Conservation (phyloP, 2,113 vertebrate genomes). For the Chionomys nivalis region DNA sequence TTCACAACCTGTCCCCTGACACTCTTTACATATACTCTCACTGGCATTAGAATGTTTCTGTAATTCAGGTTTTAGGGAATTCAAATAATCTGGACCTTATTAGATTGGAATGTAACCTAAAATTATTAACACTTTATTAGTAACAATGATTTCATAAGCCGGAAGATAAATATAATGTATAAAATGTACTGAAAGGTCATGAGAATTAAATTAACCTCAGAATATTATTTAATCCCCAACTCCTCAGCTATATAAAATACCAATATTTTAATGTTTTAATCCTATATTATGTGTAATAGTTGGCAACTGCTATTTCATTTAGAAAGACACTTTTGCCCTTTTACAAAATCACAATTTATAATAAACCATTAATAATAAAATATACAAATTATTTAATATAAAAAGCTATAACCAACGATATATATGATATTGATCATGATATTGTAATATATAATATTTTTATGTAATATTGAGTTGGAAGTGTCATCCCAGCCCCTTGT, state of each 20-base stretch:
- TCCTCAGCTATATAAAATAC: background rate
- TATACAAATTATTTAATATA: background rate
- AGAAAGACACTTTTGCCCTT: background rate
- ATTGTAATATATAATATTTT: background rate
- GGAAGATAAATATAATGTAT: conserved; percentile 18
- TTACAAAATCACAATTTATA: background rate
- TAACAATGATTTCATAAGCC: conserved; percentile 34
- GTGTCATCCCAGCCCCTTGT: too few relatives aligned
- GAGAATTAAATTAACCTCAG: conserved; percentile 55
- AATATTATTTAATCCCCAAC: background rate
- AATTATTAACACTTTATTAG: conserved; percentile 56
- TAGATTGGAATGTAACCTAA: conserved; percentile 30
- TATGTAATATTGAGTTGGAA: too few relatives aligned
- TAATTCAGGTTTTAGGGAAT: conserved; percentile 4
- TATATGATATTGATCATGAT: background rate
- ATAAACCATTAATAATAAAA: background rate
- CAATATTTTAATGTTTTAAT: background rate
- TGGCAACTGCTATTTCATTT: background rate
- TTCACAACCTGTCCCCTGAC: background rate
- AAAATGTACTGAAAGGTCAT: conserved; percentile 15
- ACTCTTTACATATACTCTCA: background rate
- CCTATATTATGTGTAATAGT: background rate
- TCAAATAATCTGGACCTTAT: conserved; percentile 35
- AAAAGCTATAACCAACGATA: background rate
- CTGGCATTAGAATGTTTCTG: background rate